Conservation (phyloP, 2,113 vertebrate genomes). For the Leiothrix lutea region DNA sequence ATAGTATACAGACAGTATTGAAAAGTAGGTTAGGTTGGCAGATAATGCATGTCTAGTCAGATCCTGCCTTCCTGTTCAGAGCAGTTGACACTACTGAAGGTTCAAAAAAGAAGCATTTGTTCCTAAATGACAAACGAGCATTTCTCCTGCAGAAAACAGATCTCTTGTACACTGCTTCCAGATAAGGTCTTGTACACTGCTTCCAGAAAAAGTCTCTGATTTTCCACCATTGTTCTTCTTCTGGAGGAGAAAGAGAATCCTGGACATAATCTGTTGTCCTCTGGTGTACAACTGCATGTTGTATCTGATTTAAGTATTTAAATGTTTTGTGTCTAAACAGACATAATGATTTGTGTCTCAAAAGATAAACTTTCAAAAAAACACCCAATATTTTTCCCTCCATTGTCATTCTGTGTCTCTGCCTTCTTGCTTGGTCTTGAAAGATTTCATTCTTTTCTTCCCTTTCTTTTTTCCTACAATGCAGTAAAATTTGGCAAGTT, state of each 20-base stretch:
- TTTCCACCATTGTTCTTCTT: neutral
- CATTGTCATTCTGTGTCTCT: fast-evolving
- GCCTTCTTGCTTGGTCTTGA: fast-evolving
- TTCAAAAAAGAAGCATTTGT: neutral
- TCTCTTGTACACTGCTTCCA: neutral
- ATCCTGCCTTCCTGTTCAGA: neutral
- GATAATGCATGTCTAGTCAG: neutral
- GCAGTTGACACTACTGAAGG: neutral
- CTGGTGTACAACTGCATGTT: neutral
- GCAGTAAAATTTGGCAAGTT: neutral
- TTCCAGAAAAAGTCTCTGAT: neutral
- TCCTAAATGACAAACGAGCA: neutral
- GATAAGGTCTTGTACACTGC: neutral
- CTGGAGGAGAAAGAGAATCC: neutral
- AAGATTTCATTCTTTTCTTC: neutral
- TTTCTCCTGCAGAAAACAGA: neutral
- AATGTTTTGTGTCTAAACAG: neutral
- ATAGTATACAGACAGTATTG: neutral
- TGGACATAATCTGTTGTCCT: neutral
- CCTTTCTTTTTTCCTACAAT: neutral
- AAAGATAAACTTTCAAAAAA: neutral
- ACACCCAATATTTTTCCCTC: neutral
- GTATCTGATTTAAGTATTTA: neutral
- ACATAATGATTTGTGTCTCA: neutral
- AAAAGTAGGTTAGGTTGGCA: neutral